Percentiles rank a stretch among this genome's conserved stretches.
Evolutionary conservation across 2,888 invertebrate genomes (phyloP).

Genomic region (Platycheirus rosarum): DNA sequence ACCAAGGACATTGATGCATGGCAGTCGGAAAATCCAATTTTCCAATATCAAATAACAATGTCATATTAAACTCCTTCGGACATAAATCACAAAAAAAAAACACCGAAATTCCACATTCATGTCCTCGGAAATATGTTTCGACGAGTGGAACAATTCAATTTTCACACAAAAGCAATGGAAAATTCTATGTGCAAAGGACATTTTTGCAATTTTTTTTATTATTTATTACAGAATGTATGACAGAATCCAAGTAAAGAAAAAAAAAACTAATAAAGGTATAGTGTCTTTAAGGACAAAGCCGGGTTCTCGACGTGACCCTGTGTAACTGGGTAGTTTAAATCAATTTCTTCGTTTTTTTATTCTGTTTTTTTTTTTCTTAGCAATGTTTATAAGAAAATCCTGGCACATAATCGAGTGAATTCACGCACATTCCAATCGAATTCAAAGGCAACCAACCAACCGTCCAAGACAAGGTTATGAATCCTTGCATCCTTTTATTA

Average conservation of each 20-base stretch:
- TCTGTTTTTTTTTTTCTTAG: background rate
- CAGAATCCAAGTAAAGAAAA: conserved; percentile 6
- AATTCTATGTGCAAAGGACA: conserved; percentile 32
- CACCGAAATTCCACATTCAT: conserved; percentile 66
- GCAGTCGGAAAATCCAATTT: conserved; percentile 55
- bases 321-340: conserved; percentile 60
- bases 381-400: conserved; percentile 46
- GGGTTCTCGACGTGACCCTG: conserved; percentile 64
- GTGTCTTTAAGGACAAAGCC: conserved; percentile 32
- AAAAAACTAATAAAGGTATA: conserved; percentile 63
- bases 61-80: conserved; percentile 70
- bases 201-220: conserved; percentile 58
- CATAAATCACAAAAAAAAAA: conserved; percentile 64
- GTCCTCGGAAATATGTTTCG: conserved; percentile 38
- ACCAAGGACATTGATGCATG: conserved; percentile 21
- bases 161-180: conserved; percentile 63
- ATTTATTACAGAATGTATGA: conserved; percentile 54
- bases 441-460: conserved; percentile 62
- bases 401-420: conserved; percentile 70
- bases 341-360: conserved; percentile 55
- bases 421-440: conserved; percentile 73
- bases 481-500: conserved; percentile 43
- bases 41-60: conserved; percentile 61
- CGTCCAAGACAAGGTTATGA: conserved; percentile 58
- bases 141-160: conserved; percentile 71